Evolutionary conservation across 2,113 vertebrate genomes (phyloP).

Genomic region (Mesembrinibis cayennensis): DNA sequence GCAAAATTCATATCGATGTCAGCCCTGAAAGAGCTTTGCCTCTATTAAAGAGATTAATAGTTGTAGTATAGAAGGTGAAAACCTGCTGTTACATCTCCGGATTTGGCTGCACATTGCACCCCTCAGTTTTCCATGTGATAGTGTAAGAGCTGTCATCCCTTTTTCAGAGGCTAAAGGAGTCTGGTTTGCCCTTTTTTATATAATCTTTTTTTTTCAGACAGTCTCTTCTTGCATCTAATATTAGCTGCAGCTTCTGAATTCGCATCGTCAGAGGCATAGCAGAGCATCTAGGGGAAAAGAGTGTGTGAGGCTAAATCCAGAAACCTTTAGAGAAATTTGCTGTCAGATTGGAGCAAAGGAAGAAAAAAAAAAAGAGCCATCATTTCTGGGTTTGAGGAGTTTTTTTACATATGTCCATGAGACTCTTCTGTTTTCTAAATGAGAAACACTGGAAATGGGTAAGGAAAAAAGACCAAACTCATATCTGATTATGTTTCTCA

Average conservation of each 20-base stretch:
- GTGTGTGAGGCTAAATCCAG: not conserved
- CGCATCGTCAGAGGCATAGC: not conserved
- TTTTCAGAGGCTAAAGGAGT: not conserved
- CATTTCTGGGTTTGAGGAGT: not conserved
- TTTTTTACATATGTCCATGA: not conserved
- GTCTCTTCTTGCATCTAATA: constrained; percentile 22
- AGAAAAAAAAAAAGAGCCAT: not conserved
- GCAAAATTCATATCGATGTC: not conserved
- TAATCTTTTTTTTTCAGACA: not conserved
- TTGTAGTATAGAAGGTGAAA: not conserved
- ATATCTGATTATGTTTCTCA: not conserved
- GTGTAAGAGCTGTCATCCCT: not conserved
- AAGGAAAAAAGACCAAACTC: fast-evolving
- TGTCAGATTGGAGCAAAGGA: not conserved
- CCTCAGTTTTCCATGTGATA: not conserved
- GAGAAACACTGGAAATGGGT: not conserved
- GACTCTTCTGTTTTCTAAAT: not conserved
- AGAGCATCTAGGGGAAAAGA: not conserved
- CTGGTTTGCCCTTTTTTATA: not conserved
- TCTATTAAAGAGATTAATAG: not conserved
- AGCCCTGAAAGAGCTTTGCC: not conserved
- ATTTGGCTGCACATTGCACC: not conserved
- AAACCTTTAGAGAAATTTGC: constrained; percentile 45
- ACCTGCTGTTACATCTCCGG: not conserved
- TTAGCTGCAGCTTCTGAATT: constrained; percentile 17